Evolutionary conservation across 2,888 invertebrate genomes (phyloP).

Genomic region (Ennomos erosarius): DNA sequence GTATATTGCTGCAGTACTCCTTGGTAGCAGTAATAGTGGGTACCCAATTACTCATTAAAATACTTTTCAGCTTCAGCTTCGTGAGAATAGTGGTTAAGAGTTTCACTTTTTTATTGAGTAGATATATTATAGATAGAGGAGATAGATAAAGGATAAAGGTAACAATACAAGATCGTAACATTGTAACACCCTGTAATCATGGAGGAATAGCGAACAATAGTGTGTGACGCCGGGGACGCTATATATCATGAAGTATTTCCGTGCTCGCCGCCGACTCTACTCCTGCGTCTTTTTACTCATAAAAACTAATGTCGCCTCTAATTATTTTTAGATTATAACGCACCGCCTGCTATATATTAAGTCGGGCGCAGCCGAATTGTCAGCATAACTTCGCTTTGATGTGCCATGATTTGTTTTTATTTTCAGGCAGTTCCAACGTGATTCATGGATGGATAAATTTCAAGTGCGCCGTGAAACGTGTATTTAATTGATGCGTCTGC

Average conservation of each 20-base stretch:
- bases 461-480: constrained; percentile 73
- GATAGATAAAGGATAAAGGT: too few relatives aligned
- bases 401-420: constrained; percentile 83
- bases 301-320: constrained; percentile 84
- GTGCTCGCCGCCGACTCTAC: constrained; percentile 67
- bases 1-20: too few relatives aligned
- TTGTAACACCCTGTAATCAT: constrained; percentile 63
- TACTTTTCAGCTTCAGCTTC: too few relatives aligned
- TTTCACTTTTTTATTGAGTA: too few relatives aligned
- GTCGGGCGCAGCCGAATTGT: constrained; percentile 80
- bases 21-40: too few relatives aligned
- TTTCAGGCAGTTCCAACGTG: constrained; percentile 76
- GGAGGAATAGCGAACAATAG: constrained; percentile 67
- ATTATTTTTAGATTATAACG: constrained; percentile 85
- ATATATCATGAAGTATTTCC: constrained; percentile 82
- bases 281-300: constrained; percentile 80
- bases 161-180: too few relatives aligned
- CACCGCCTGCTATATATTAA: constrained; percentile 82
- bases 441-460: constrained; percentile 81
- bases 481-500: constrained; percentile 74
- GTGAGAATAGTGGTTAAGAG: too few relatives aligned
- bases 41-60: too few relatives aligned
- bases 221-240: constrained; percentile 63
- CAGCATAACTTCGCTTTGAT: constrained; percentile 84
- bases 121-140: too few relatives aligned